phyloP scores from a whole-genome alignment of 2,113 vertebrate species.

The Myotis lucifugus region DNA sequence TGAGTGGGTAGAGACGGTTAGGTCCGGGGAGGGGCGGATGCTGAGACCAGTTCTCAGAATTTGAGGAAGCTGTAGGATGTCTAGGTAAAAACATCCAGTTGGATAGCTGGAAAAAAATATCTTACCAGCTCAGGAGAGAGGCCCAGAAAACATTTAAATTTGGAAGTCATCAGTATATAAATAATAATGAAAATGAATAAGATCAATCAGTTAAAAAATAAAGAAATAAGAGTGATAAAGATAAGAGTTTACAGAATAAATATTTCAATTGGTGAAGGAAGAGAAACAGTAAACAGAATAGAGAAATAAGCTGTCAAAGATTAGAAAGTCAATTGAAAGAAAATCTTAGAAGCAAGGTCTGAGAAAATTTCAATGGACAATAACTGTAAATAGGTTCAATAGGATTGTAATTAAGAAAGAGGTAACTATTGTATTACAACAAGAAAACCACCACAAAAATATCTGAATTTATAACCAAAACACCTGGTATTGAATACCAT shows the following conservation, averaged over 20 bases:
- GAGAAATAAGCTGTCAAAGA: background rate
- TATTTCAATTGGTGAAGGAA: slow-evolving; percentile 16
- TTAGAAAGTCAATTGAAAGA: background rate
- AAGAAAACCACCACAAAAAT: background rate
- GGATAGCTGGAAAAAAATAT: background rate
- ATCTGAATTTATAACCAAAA: slow-evolving; percentile 9
- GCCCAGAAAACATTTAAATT: background rate
- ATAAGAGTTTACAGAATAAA: background rate
- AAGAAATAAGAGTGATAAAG: background rate
- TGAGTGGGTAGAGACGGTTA: background rate
- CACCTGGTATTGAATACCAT: background rate
- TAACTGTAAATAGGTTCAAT: background rate
- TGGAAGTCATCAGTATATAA: background rate
- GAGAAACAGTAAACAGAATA: slow-evolving; percentile 2
- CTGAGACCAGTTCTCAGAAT: background rate
- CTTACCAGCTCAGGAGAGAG: background rate
- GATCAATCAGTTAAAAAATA: background rate
- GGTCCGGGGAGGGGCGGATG: background rate
- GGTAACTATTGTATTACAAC: background rate
- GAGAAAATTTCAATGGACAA: slow-evolving; percentile 17
- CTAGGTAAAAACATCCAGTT: background rate
- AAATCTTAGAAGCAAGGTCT: background rate
- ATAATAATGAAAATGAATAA: background rate
- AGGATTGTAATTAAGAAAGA: background rate
- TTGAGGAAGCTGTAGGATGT: background rate